These are phyloP conservation scores for Bilobella aurantiaca DNA, from an alignment of 1,140 invertebrate species.

Conservation along the genomic window DNA sequence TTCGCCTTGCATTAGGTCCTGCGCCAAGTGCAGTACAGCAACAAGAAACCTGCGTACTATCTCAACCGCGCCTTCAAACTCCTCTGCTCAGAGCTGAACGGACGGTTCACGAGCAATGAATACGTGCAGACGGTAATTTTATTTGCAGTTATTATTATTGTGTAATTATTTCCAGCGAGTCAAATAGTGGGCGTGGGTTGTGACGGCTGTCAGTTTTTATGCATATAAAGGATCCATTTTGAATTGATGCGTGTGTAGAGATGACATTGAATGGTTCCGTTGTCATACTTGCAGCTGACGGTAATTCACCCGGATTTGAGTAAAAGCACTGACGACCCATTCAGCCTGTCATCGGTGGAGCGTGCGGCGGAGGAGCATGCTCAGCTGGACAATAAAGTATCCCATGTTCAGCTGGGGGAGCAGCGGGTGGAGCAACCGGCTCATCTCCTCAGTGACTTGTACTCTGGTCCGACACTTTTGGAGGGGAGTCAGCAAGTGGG, in stretches of 20 bases:
- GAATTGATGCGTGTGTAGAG: no score
- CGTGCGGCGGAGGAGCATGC: conserved; percentile 28
- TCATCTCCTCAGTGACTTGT: no score
- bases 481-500: conserved; percentile 33
- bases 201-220: no score
- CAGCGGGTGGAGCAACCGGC: conserved; percentile 51
- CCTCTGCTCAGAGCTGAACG: conserved; percentile 83
- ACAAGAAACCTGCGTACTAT: conserved; percentile 86
- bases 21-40: conserved; percentile 81
- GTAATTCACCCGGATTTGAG: conserved; percentile 63
- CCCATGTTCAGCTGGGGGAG: conserved; percentile 52
- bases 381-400: conserved; percentile 26
- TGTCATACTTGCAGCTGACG: conserved; percentile 54
- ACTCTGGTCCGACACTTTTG: conserved; percentile 38
- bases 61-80: conserved; percentile 88
- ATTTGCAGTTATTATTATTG: no score
- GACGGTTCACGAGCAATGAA: conserved; percentile 85
- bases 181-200: no score
- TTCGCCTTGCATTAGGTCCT: conserved; percentile 59
- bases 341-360: conserved; percentile 21
- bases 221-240: no score
- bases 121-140: conserved; percentile 75
- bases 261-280: no score
- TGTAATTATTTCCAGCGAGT: no score
- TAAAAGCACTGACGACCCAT: conserved; percentile 32